A percentile compares a stretch with the other conserved stretches of the same genome.
Evolutionary conservation across 2,888 invertebrate species (phyloP).

Genomic region (Capitulum mitella): DNA sequence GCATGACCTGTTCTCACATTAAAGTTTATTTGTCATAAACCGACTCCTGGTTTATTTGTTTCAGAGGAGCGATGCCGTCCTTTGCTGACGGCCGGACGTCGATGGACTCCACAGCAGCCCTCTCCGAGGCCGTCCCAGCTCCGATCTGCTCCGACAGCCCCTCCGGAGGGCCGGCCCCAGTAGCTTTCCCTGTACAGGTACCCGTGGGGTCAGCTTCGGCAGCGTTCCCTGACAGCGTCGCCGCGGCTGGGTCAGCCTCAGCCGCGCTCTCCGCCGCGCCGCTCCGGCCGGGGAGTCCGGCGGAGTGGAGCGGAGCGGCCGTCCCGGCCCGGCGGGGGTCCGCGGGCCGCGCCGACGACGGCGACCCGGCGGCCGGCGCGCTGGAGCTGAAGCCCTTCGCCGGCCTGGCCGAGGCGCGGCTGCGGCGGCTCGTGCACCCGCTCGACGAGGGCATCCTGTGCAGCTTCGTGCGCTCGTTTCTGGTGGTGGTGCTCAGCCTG

Average conservation of each 20-base stretch:
- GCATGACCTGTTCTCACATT: too few species aligned
- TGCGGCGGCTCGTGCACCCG: slow-evolving; percentile 44
- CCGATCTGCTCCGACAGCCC: too few species aligned
- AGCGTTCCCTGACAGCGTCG: slow-evolving; percentile 8
- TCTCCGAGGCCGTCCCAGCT: slow-evolving; percentile 1
- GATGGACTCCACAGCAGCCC: background rate
- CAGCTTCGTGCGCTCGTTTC: slow-evolving; percentile 42
- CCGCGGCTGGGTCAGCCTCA: background rate
- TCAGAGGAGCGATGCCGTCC: background rate
- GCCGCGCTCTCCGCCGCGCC: too few species aligned
- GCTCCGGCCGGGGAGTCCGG: too few species aligned
- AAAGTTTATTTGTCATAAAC: too few species aligned
- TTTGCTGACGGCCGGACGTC: background rate
- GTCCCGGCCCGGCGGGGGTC: too few species aligned
- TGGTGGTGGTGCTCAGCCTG: slow-evolving; percentile 44
- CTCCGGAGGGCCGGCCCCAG: background rate
- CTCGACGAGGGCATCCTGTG: slow-evolving; percentile 44
- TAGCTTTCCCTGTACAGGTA: background rate
- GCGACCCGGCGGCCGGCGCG: background rate
- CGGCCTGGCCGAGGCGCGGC: slow-evolving; percentile 39
- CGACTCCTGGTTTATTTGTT: too few species aligned
- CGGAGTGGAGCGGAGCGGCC: too few species aligned
- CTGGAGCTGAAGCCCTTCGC: background rate
- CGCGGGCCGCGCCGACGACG: background rate
- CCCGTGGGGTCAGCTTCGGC: background rate